Base-by-base conservation (phyloP, 2,888 invertebrate genomes). In the Eupithecia insigniata region DNA sequence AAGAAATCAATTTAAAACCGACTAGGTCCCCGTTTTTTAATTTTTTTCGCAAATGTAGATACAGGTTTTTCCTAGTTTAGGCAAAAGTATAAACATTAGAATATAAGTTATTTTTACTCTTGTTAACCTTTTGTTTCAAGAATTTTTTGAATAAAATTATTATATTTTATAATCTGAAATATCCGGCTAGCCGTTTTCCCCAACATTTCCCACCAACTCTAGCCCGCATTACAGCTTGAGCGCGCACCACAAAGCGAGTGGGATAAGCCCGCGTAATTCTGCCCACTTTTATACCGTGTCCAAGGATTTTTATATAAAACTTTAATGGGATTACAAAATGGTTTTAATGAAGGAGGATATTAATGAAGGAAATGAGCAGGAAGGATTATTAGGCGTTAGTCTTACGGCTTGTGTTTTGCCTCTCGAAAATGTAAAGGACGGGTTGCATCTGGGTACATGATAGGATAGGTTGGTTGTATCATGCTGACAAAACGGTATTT, bases 201-300 rank as follows among this genome's bases (percentile, higher is more conserved):
- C 6, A 30, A 16, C 18, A 30, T 30, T 18, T 18, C 30, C 60
- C 1, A 10, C 22, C 32, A 34, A n/a, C 32, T 62, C 32, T 30
- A 30, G 36, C 64, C 22, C 22, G 64, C 22, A 64, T 64, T 64
- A 64, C 26, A 26, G 64, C 64, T 39, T 55, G 18, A 70, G 34
- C 73, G 60, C 67, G 65, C 67, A 65, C 70, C 74, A 69, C 76
- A 77, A 73, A 73, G 73, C 71, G 72, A 70, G 74, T 43, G 66
- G 46, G 64, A 36, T 64, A 66, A 67, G 65, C 64, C 66, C 16
- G 22, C 51, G 69, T 74, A 74, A 74, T 71, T 67, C 65, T 61
- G 14, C 26, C 30, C 67, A 39, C 73, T 61, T 69, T 70, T 73
- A 70, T 60, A 46, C 55, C 61, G n/a, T 39, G 61, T 58, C 28